Percentiles rank a stretch among this genome's conserved stretches.
These are phyloP conservation scores for Neosilurus hyrtlii DNA, from an alignment of 2,797 vertebrate genomes.

Conservation along the genomic window DNA sequence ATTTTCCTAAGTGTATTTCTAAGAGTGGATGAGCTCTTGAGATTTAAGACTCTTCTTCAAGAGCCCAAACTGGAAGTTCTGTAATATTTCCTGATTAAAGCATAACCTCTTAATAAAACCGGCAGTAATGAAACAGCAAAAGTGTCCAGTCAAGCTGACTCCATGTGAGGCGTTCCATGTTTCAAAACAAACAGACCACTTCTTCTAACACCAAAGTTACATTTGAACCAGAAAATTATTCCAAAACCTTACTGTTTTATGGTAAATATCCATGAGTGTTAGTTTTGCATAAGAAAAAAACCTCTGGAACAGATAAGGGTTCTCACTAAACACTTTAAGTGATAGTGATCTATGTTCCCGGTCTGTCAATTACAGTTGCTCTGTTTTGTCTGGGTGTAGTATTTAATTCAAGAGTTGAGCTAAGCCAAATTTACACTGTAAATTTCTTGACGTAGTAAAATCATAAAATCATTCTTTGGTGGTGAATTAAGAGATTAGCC, in stretches of 20 bases:
- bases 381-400: neutral
- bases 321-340: slow-evolving; percentile 42
- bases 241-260: slow-evolving; percentile 25
- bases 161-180: neutral
- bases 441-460: neutral
- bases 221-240: slow-evolving; percentile 7
- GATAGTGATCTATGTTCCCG: slow-evolving; percentile 1
- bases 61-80: slow-evolving; percentile 1
- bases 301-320: slow-evolving; percentile 60
- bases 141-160: neutral
- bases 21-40: neutral
- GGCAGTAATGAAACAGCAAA: neutral
- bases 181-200: slow-evolving; percentile 26
- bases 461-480: neutral
- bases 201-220: slow-evolving; percentile 8
- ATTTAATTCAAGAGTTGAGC: neutral
- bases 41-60: neutral
- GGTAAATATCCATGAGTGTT: slow-evolving; percentile 27
- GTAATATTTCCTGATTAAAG: slow-evolving; percentile 12
- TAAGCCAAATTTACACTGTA: neutral
- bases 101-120: neutral
- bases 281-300: slow-evolving; percentile 35
- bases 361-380: neutral
- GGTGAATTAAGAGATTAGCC: neutral
- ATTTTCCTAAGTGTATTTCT: neutral